Base-by-base conservation (phyloP, 1,140 invertebrate genomes). In the Antheraea mylitta region DNA sequence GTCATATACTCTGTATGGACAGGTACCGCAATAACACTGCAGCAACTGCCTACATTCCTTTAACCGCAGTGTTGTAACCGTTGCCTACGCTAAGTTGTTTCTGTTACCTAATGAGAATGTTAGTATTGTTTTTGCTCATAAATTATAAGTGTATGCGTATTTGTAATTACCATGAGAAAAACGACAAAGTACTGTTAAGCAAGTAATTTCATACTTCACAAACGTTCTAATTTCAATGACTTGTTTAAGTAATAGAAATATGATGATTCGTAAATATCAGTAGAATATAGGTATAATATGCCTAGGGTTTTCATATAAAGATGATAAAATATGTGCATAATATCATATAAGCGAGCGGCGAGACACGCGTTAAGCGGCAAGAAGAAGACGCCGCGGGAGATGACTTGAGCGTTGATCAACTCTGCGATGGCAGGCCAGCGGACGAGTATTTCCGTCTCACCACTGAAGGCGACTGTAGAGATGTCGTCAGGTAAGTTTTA, bases 391-490 rank as follows among this genome's bases (percentile, higher is more conserved):
- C 82, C 16, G 94, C 94, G 63, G 94, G 94, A 19, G 93, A 93
- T 18, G 96, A 96, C 53, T 93, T 94, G 66, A 96, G 95, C 78
- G 94, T 97, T 16, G 97, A 98, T 81, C 96, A 98, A 88, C 93
- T 98, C 16, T 98, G 97, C 85, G 95, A 96, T 71, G 96, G 96
- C 78, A 94, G 97, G 80, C 96, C 97, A 3, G 96, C 96, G 19
- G 96, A 98, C 80, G 97, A 98, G 88, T 98, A 98, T 92, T 98
- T 98, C 94, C 94, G 97, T 68, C 92, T 98, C 77, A 95, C 95
- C 68, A 95, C 95, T 22, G 96, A 97, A 59, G 96, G 96, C 70
- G 97, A 98, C 89, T 98, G 97, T 90, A 95, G 97, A 76, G 97
- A 98, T 91, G 97, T 98, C 70, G 97, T 98, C 81, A 97, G 97